Evolutionary conservation across 2,888 invertebrate genomes (phyloP).

Genomic region (Sarcophaga carnaria): DNA sequence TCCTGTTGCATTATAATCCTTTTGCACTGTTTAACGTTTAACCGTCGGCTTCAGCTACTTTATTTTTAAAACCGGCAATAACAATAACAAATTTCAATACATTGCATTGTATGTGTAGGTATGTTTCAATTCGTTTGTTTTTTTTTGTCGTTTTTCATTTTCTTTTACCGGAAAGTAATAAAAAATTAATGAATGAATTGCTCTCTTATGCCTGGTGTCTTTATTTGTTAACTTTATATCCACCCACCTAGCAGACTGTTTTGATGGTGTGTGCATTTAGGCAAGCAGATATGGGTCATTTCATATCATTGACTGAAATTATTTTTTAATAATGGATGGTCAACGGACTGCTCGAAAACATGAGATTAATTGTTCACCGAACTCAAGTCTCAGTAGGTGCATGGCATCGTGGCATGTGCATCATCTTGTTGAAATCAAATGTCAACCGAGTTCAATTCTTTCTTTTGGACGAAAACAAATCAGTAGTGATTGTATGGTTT

Average conservation of each 20-base stretch:
- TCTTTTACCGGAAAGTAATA: slow-evolving; percentile 13
- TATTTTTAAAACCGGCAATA: background rate
- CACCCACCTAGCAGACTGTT: background rate
- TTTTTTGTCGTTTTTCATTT: background rate
- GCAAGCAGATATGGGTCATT: too few relatives aligned
- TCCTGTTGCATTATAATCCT: slow-evolving; percentile 57
- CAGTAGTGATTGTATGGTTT: too few relatives aligned
- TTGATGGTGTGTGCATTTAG: too few relatives aligned
- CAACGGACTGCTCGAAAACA: too few relatives aligned
- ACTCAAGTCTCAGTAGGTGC: too few relatives aligned
- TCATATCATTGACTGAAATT: too few relatives aligned
- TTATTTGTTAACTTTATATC: slow-evolving; percentile 37
- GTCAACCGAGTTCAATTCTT: too few relatives aligned
- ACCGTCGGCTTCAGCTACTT: background rate
- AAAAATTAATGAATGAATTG: background rate
- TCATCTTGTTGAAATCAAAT: too few relatives aligned
- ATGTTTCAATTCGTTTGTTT: background rate
- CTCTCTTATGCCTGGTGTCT: slow-evolving; percentile 8
- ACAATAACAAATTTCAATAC: slow-evolving; percentile 1
- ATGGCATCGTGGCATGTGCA: too few relatives aligned
- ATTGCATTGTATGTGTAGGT: slow-evolving; percentile 19
- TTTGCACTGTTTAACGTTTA: background rate
- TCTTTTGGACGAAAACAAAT: too few relatives aligned
- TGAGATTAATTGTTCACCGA: too few relatives aligned
- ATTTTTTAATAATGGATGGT: too few relatives aligned